These are phyloP conservation scores for Muntiacus reevesi DNA, from an alignment of 2,113 vertebrate genomes.

Conservation along the genomic window DNA sequence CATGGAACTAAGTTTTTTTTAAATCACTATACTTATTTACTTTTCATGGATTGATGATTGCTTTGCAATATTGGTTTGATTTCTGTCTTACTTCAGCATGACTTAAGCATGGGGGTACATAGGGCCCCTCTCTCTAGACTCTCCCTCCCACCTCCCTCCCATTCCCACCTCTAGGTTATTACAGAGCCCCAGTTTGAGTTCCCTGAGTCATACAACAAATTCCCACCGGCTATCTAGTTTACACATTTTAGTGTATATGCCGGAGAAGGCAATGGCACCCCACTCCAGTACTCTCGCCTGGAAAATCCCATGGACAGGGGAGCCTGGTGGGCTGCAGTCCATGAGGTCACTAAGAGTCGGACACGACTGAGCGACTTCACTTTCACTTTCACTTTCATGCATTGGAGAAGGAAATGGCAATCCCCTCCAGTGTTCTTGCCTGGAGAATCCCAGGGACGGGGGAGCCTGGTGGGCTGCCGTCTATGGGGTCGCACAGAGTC, in stretches of 20 bases:
- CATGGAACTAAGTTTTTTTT: not conserved
- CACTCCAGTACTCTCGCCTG: no score
- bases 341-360: no score
- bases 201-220: not conserved
- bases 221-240: not conserved
- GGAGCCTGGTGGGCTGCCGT: no score
- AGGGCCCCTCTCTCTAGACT: not conserved
- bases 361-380: no score
- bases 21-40: not conserved
- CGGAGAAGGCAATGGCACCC: no score
- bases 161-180: not conserved
- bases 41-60: not conserved
- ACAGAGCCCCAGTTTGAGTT: not conserved
- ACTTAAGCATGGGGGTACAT: not conserved
- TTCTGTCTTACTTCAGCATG: not conserved
- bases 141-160: not conserved
- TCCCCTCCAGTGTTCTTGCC: no score
- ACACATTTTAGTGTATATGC: not conserved
- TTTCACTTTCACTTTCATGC: no score
- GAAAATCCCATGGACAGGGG: no score
- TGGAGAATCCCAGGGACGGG: no score
- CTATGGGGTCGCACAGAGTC: no score
- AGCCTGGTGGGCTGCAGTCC: no score
- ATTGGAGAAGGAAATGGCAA: no score
- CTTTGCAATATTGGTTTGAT: not conserved